Base-by-base conservation (phyloP, 2,797 vertebrate genomes). In the Arnoldichthys spilopterus region DNA sequence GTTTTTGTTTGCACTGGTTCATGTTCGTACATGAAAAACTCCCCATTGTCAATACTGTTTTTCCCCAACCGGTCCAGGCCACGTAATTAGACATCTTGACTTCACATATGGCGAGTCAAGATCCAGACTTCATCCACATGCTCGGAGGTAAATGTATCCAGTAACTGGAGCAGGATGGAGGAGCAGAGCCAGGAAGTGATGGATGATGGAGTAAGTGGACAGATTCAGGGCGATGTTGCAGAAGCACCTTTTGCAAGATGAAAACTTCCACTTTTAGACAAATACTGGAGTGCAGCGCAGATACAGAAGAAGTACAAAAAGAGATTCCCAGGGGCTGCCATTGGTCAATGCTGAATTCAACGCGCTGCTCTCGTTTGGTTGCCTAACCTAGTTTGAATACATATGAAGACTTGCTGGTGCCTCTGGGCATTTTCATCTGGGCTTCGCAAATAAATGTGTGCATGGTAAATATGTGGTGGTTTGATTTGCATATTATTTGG, bases 201-300 rank as follows among this genome's bases (percentile, higher is more conserved):
- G 71, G 80, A 82, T 78, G 73, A 78, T 67, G 61, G 62, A 82
- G 71, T 54, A 37, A 59, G 71, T 54, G 74, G 80, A 78, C 76
- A 78, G 80, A 82, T 78, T 82, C 34, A 70, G 80, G 75, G 54
- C 69, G 63, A 59, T 62, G 51, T 72, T 59, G 62, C 43, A 62
- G 74, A 66, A 69, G 37, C 53, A 28, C 40, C 18, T 37, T 62
- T 43, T 47, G 45, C 34, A 8, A 32, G 67, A 73, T 61, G 68
- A 66, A 64, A 67, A 81, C 1, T 77, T 69, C 24, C 68, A 30
- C 26, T 66, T 72, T 30, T 37, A 76, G 73, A 72, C 28, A 76
- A 74, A 69, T 71, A 34, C 12, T 26, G 53, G 76, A 54, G 59
- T 0, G 43, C 16, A 24, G 32, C 45, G 37, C 15, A 45, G 63